phyloP scores from a whole-genome alignment of 1,140 invertebrate species.

The Apocrypta bakeri region DNA sequence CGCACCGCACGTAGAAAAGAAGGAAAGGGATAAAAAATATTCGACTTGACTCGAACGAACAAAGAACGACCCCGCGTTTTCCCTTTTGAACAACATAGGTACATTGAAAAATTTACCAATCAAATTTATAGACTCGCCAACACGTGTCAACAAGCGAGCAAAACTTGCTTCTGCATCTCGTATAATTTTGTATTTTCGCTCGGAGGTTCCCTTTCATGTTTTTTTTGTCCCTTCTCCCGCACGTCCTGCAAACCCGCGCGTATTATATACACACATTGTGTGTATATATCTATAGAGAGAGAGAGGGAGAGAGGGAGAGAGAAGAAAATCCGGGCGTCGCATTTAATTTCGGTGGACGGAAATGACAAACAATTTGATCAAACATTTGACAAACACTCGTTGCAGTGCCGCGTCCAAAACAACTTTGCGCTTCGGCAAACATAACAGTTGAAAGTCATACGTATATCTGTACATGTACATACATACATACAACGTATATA shows the following conservation, averaged over 20 bases:
- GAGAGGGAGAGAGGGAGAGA: no score
- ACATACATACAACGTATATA: conserved; percentile 2
- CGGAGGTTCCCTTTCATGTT: neutral
- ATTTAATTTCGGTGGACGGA: conserved; percentile 69
- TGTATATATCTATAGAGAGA: conserved; percentile 58
- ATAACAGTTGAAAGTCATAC: conserved; percentile 55
- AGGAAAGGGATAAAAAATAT: neutral
- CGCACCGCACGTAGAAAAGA: neutral
- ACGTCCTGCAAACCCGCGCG: neutral
- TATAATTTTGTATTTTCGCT: neutral
- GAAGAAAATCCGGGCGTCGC: conserved; percentile 56
- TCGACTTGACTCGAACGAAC: neutral
- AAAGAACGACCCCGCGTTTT: no score
- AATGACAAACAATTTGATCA: conserved; percentile 72
- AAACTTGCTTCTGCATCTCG: neutral
- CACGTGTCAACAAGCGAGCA: neutral
- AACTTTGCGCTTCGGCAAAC: conserved; percentile 66
- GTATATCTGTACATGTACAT: no score
- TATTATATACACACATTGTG: conserved; percentile 53
- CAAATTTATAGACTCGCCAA: neutral
- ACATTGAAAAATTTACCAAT: neutral
- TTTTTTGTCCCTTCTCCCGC: neutral
- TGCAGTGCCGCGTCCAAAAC: conserved; percentile 59
- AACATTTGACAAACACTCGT: conserved; percentile 74
- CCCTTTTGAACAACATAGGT: no score